A percentile compares a stretch with the other conserved stretches of the same genome.
These are phyloP conservation scores for Cerceris ruficornis DNA, from an alignment of 2,888 invertebrate species.

Conservation along the genomic window DNA sequence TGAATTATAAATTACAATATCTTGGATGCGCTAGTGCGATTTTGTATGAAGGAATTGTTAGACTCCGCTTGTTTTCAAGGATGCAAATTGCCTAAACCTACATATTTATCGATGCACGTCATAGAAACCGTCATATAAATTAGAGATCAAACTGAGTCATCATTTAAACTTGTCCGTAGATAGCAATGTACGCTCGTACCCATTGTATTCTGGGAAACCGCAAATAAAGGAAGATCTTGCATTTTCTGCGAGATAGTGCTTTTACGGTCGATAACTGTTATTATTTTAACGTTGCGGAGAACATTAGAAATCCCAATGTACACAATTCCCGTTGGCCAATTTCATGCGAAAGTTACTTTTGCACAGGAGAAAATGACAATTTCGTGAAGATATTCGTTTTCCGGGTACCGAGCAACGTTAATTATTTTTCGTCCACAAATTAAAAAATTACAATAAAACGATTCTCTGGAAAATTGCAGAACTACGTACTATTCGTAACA, in stretches of 20 bases:
- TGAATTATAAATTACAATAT: too few relatives aligned
- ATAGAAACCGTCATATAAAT: too few relatives aligned
- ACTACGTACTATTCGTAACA: too few relatives aligned
- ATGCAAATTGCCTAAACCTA: too few relatives aligned
- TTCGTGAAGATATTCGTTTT: conserved; percentile 4
- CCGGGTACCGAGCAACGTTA: neutral
- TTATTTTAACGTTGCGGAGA: neutral
- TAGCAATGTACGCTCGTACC: neutral
- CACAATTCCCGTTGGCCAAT: conserved; percentile 1
- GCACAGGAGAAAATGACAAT: conserved; percentile 4
- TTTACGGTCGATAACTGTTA: neutral
- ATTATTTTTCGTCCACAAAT: neutral
- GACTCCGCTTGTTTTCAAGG: too few relatives aligned
- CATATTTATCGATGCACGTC: too few relatives aligned
- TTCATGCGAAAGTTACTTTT: conserved; percentile 10
- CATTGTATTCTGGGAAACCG: conserved; percentile 5
- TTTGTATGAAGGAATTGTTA: too few relatives aligned
- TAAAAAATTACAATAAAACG: neutral
- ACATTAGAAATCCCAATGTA: conserved; percentile 13
- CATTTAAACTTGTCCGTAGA: neutral
- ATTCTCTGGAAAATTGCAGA: too few relatives aligned
- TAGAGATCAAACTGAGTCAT: too few relatives aligned
- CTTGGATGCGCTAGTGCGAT: too few relatives aligned
- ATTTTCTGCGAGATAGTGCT: neutral
- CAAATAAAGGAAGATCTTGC: conserved; percentile 26